Percentiles rank a stretch among this genome's conserved stretches.
Conservation (phyloP, 2,888 invertebrate species). For the Rhagophthalmus giganteus region DNA sequence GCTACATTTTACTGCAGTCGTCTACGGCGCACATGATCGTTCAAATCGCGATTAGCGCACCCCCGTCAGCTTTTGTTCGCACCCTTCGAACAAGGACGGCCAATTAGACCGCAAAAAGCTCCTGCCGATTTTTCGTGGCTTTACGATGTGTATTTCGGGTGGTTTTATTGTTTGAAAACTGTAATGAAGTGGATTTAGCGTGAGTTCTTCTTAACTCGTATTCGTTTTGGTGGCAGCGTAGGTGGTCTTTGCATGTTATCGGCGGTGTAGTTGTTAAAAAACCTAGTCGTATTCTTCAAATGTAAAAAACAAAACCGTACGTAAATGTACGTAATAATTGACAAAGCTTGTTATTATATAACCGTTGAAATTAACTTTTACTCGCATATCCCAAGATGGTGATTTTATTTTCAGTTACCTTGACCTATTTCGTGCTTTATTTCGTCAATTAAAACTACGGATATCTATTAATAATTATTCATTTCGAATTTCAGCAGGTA, state of each 20-base stretch:
- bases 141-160: slow-evolving; percentile 31
- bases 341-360: slow-evolving; percentile 5
- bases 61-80: slow-evolving; percentile 15
- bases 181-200: slow-evolving; percentile 26
- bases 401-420: slow-evolving; percentile 9
- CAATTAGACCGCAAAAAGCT: slow-evolving; percentile 10
- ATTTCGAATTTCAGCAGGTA: too few species aligned
- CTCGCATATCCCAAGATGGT: slow-evolving; percentile 5
- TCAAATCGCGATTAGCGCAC: slow-evolving; percentile 32
- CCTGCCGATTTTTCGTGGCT: slow-evolving; percentile 24
- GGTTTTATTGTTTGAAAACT: slow-evolving; percentile 32
- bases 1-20: slow-evolving; percentile 43
- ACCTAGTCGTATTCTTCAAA: slow-evolving; percentile 9
- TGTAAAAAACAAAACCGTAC: slow-evolving; percentile 9
- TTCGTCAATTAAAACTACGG: too few species aligned
- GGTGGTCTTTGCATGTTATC: slow-evolving; percentile 25
- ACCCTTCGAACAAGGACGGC: slow-evolving; percentile 8
- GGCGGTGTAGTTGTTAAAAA: slow-evolving; percentile 7
- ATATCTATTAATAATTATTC: too few species aligned
- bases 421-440: slow-evolving; percentile 9
- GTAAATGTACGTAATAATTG: slow-evolving; percentile 15
- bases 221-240: slow-evolving; percentile 29
- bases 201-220: slow-evolving; percentile 32
- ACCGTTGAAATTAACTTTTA: background rate
- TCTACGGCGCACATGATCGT: slow-evolving; percentile 42